A percentile compares a stretch with the other conserved stretches of the same genome.
These are phyloP conservation scores for Pipistrellus kuhlii DNA, from an alignment of 2,797 vertebrate genomes.

Conservation along the genomic window DNA sequence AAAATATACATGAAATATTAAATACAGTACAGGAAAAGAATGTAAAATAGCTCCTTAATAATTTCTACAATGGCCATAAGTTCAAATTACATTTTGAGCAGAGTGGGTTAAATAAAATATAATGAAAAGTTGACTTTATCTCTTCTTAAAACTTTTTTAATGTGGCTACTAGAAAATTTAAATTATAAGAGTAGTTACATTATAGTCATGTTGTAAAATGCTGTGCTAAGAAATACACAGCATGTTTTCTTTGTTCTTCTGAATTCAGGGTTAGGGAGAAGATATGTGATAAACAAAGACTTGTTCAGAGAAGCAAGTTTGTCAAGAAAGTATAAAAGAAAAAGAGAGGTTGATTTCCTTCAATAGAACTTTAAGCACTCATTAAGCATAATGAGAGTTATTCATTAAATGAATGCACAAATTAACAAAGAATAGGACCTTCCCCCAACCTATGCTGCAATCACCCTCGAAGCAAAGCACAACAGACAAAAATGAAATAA, in stretches of 20 bases:
- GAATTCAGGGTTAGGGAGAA: neutral
- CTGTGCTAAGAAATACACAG: neutral
- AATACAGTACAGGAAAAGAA: neutral
- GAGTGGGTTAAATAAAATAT: neutral
- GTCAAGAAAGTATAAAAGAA: neutral
- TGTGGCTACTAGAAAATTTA: neutral
- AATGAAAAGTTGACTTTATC: neutral
- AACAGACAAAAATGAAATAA: neutral
- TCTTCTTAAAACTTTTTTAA: neutral
- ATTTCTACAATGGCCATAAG: neutral
- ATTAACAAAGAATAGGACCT: neutral
- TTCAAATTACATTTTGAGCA: constrained; percentile 5
- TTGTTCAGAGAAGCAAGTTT: neutral
- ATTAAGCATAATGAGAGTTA: neutral
- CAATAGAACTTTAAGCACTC: neutral
- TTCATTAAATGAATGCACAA: neutral
- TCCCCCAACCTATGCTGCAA: neutral
- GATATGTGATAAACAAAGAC: neutral
- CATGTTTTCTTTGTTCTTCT: neutral
- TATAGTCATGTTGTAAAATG: neutral
- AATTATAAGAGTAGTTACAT: neutral
- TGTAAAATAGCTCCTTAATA: neutral
- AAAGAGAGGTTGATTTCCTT: neutral
- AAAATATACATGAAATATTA: neutral
- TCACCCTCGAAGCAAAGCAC: neutral